These are phyloP conservation scores for Leptarthrus brevirostris DNA, from an alignment of 2,888 invertebrate genomes.

Conservation along the genomic window DNA sequence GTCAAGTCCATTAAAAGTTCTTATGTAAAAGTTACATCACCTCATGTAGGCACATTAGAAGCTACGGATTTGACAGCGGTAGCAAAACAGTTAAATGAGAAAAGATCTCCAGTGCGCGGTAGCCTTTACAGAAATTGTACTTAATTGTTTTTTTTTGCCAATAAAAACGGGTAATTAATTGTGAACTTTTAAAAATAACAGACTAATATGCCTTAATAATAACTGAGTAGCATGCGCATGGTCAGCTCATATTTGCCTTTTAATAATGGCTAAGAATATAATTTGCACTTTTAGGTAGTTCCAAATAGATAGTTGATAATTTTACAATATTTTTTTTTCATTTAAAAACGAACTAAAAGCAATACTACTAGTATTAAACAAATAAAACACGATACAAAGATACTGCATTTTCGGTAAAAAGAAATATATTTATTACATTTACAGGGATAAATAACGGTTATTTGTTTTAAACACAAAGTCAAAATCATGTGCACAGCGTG, in stretches of 20 bases:
- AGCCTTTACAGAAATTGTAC: too few species aligned
- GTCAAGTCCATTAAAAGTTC: too few species aligned
- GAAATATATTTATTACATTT: conserved; percentile 30
- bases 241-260: conserved; percentile 15
- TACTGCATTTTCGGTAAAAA: background rate
- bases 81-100: too few species aligned
- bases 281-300: background rate
- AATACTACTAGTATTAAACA: background rate
- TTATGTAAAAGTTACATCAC: too few species aligned
- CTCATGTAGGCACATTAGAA: too few species aligned
- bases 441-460: conserved; percentile 39
- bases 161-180: background rate
- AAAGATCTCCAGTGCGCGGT: too few species aligned
- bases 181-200: background rate
- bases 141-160: background rate
- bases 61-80: too few species aligned
- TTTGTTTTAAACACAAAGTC: conserved; percentile 11
- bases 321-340: background rate
- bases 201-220: conserved; percentile 12
- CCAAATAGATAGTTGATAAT: background rate
- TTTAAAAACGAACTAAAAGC: background rate
- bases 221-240: conserved; percentile 28
- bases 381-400: background rate
- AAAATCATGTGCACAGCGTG: background rate
- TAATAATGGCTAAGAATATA: conserved; percentile 8